Evolutionary conservation across 2,113 vertebrate genomes (phyloP).

Genomic region (Centropristis striata): DNA sequence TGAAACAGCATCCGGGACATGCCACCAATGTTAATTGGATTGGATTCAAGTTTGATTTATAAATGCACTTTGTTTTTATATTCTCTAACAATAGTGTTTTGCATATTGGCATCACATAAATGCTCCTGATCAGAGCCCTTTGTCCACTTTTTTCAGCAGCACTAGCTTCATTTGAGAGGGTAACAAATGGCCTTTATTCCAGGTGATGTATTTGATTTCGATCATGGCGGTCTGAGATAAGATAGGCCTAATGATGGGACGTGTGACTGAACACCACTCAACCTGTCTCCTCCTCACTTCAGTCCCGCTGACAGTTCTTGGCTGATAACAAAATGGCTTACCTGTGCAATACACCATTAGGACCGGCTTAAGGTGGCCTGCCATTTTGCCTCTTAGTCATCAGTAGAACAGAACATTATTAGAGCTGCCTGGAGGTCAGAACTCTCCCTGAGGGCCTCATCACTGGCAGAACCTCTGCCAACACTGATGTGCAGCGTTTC

Average conservation of each 20-base stretch:
- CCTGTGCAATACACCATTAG: slow-evolving; percentile 71
- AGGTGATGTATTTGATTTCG: slow-evolving; percentile 46
- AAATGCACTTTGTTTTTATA: neutral
- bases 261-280: slow-evolving; percentile 31
- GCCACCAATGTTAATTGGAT: neutral
- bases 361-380: slow-evolving; percentile 54
- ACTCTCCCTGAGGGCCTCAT: slow-evolving; percentile 70
- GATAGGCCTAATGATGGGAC: slow-evolving; percentile 50
- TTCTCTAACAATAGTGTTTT: neutral
- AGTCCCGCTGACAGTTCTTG: slow-evolving; percentile 51
- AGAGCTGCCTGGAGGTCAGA: slow-evolving; percentile 78
- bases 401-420: slow-evolving; percentile 75
- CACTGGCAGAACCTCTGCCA: slow-evolving; percentile 69
- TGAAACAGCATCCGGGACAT: neutral
- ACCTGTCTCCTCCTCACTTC: slow-evolving; percentile 33
- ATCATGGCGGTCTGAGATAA: slow-evolving; percentile 40
- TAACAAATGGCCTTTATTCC: slow-evolving; percentile 34
- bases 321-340: slow-evolving; percentile 77
- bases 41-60: neutral
- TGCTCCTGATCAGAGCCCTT: neutral
- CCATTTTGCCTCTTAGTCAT: slow-evolving; percentile 51
- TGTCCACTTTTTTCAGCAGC: slow-evolving; percentile 5
- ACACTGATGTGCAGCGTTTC: slow-evolving; percentile 24
- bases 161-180: neutral
- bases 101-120: neutral